Percentiles rank a stretch among this genome's conserved stretches.
phyloP scores from a whole-genome alignment of 2,888 invertebrate genomes.

The Platerodrilus igneus region DNA sequence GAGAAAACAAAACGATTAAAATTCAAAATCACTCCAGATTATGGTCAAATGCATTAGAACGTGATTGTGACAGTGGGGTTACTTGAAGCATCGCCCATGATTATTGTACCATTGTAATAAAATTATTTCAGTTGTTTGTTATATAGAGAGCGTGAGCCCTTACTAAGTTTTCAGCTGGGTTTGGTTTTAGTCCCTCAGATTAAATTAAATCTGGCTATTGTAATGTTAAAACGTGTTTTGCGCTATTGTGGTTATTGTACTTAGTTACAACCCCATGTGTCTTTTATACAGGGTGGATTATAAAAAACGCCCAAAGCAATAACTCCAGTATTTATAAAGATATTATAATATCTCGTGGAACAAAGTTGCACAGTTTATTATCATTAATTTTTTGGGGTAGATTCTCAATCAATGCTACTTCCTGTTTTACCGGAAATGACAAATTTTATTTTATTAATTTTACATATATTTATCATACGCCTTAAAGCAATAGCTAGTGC shows the following conservation, averaged over 20 bases:
- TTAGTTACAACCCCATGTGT: constrained; percentile 40
- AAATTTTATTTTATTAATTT: no score
- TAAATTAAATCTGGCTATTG: constrained; percentile 47
- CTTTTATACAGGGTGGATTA: constrained; percentile 31
- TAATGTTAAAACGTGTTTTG: constrained; percentile 45
- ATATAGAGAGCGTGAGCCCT: constrained; percentile 34
- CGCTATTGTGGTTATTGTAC: constrained; percentile 43
- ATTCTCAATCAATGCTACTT: no score
- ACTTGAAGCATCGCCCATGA: constrained; percentile 33
- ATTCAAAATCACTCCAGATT: constrained; percentile 22
- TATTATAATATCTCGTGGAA: no score
- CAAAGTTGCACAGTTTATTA: no score
- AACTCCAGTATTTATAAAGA: no score
- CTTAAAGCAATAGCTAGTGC: no score
- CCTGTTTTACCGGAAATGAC: no score
- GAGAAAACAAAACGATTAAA: no score
- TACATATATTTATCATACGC: no score
- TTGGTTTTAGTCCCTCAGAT: constrained; percentile 39
- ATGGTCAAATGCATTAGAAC: constrained; percentile 35
- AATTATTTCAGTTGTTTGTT: constrained; percentile 38
- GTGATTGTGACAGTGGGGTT: constrained; percentile 27
- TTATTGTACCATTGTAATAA: constrained; percentile 41
- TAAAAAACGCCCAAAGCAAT: constrained; percentile 33
- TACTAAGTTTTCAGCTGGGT: constrained; percentile 34
- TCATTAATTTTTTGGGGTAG: no score